Conservation (phyloP, 37 sponge, comb jelly and placozoan species). For the Axinella damicornis region DNA sequence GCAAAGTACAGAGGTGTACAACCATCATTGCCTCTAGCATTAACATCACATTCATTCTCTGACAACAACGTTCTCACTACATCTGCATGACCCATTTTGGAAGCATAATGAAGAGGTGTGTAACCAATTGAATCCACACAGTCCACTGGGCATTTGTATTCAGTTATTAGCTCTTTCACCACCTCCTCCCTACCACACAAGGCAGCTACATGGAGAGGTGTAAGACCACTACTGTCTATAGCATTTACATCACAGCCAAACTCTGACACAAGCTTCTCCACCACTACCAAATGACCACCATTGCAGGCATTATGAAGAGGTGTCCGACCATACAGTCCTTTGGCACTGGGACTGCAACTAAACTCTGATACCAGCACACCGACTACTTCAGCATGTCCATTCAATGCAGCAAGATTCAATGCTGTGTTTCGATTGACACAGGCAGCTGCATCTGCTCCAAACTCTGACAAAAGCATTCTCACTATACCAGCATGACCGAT, state of each 20-base stretch:
- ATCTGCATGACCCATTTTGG: background rate
- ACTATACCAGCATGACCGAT: background rate
- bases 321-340: too few species aligned
- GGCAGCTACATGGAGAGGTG: constrained; percentile 14
- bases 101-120: constrained; percentile 6
- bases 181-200: background rate
- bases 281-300: constrained; percentile 1
- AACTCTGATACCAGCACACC: background rate
- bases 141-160: constrained; percentile 13
- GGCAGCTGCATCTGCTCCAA: background rate
- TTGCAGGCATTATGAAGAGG: too few species aligned
- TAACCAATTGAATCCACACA: background rate
- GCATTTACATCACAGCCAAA: constrained; percentile 12
- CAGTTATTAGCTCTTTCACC: background rate
- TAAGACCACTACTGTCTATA: background rate
- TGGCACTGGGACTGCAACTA: too few species aligned
- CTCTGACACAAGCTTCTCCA: constrained; percentile 3
- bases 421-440: background rate
- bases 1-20: too few species aligned
- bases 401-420: constrained; percentile 4
- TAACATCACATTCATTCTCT: constrained; percentile 2
- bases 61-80: background rate
- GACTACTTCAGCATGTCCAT: background rate
- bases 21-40: background rate
- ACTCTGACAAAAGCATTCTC: background rate